These are phyloP conservation scores for Trachymyrmex cornetzi DNA, from an alignment of 1,140 invertebrate species.

Conservation along the genomic window DNA sequence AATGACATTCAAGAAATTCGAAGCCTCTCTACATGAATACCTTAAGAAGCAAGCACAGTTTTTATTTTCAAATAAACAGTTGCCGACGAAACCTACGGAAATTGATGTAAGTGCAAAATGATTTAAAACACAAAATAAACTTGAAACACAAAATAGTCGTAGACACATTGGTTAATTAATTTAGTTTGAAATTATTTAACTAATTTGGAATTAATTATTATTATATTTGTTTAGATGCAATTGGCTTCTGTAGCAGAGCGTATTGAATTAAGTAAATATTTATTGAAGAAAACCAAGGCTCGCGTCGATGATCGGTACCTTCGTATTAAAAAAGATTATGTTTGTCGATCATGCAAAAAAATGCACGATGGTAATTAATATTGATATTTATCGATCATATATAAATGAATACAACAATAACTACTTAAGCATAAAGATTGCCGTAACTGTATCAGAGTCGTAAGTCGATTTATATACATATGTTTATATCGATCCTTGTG, in stretches of 20 bases:
- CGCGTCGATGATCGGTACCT: conserved; percentile 70
- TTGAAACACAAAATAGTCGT: background rate
- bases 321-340: conserved; percentile 57
- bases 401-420: background rate
- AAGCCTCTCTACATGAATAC: conserved; percentile 67
- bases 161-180: conserved; percentile 20
- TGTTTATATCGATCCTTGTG: too few relatives aligned
- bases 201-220: conserved; percentile 7
- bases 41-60: too few relatives aligned
- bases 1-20: conserved; percentile 54
- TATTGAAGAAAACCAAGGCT: conserved; percentile 73
- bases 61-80: too few relatives aligned
- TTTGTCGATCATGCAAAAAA: background rate
- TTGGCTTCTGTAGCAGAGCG: conserved; percentile 69
- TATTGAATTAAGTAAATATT: conserved; percentile 71
- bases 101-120: conserved; percentile 68
- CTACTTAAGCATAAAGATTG: too few relatives aligned
- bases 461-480: too few relatives aligned
- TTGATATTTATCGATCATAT: background rate
- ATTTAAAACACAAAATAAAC: too few relatives aligned
- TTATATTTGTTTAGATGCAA: conserved; percentile 67
- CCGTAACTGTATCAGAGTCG: too few relatives aligned
- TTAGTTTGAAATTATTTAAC: background rate
- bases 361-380: background rate
- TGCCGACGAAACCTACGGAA: conserved; percentile 57